Evolutionary conservation across 1,140 invertebrate species (phyloP).

Genomic region (Arion vulgaris): DNA sequence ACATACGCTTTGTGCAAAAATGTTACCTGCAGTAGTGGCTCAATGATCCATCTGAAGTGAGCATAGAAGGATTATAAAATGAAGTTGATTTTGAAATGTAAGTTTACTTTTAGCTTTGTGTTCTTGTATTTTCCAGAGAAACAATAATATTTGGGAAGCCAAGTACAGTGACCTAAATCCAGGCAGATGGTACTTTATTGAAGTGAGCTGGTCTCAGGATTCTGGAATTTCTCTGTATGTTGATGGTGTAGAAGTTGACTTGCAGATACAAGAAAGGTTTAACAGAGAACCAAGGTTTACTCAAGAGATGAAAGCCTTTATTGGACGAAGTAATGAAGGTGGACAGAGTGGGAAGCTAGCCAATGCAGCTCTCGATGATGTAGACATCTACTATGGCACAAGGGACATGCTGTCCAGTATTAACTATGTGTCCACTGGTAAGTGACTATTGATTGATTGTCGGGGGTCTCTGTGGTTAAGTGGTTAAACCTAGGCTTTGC

Average conservation of each 20-base stretch:
- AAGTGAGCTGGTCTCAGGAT: slow-evolving; percentile 63
- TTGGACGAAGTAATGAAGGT: slow-evolving; percentile 58
- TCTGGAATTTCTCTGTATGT: slow-evolving; percentile 61
- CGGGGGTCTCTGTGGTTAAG: no score
- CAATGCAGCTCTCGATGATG: slow-evolving; percentile 61
- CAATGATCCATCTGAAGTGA: no score
- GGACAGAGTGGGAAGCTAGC: slow-evolving; percentile 50
- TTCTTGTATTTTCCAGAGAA: neutral
- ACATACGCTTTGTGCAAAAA: no score
- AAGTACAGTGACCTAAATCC: slow-evolving; percentile 46
- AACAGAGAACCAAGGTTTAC: slow-evolving; percentile 10
- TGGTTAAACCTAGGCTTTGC: no score
- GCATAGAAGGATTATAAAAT: no score
- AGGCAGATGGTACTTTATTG: slow-evolving; percentile 68
- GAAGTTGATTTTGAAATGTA: neutral
- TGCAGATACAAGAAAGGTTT: slow-evolving; percentile 41
- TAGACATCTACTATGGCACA: slow-evolving; percentile 62
- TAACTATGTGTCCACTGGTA: slow-evolving; percentile 66
- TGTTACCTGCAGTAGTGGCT: no score
- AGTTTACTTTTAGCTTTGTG: neutral
- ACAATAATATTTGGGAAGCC: slow-evolving; percentile 37
- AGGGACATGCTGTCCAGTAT: slow-evolving; percentile 57
- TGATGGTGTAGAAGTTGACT: slow-evolving; percentile 49
- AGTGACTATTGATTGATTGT: no score
- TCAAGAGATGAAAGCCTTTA: slow-evolving; percentile 53